A percentile compares a stretch with the other conserved stretches of the same genome.
These are phyloP conservation scores for Coptotermes formosanus DNA, from an alignment of 1,140 invertebrate genomes.

Conservation along the genomic window DNA sequence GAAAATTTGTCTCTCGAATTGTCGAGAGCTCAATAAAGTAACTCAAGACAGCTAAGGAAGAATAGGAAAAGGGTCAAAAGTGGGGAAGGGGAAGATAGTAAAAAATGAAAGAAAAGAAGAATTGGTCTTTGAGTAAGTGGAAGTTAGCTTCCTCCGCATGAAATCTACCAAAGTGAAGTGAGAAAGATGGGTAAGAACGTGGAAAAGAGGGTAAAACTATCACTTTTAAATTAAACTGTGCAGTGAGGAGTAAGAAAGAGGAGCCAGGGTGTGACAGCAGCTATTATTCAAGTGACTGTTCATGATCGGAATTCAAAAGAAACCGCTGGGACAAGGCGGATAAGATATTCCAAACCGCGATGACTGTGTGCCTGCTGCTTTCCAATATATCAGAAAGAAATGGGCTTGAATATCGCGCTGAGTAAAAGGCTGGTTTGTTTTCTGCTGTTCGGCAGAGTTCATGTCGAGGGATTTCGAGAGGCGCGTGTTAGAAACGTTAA, in stretches of 20 bases:
- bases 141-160: slow-evolving; percentile 14
- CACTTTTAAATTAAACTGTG: slow-evolving; percentile 14
- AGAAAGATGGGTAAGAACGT: not conserved
- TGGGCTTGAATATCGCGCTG: not conserved
- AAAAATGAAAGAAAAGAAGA: slow-evolving; percentile 6
- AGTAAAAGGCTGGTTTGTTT: not conserved
- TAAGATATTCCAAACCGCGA: not conserved
- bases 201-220: not conserved
- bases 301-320: not conserved
- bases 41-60: not conserved
- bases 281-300: slow-evolving; percentile 14
- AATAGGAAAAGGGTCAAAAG: not conserved
- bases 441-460: not conserved
- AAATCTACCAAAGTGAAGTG: not conserved
- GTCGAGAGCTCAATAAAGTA: slow-evolving; percentile 10
- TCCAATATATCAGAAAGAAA: not conserved
- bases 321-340: not conserved
- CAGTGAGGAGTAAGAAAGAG: not conserved
- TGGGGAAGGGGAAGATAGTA: not conserved
- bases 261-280: not conserved
- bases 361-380: not conserved
- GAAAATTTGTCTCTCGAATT: slow-evolving; percentile 5
- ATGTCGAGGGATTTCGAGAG: not conserved
- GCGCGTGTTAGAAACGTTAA: not conserved
- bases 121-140: slow-evolving; percentile 15